A percentile compares a stretch with the other conserved stretches of the same genome.
These are phyloP conservation scores for Anthopleura sola DNA, from an alignment of 64 coral and sea anemone species.

Conservation along the genomic window DNA sequence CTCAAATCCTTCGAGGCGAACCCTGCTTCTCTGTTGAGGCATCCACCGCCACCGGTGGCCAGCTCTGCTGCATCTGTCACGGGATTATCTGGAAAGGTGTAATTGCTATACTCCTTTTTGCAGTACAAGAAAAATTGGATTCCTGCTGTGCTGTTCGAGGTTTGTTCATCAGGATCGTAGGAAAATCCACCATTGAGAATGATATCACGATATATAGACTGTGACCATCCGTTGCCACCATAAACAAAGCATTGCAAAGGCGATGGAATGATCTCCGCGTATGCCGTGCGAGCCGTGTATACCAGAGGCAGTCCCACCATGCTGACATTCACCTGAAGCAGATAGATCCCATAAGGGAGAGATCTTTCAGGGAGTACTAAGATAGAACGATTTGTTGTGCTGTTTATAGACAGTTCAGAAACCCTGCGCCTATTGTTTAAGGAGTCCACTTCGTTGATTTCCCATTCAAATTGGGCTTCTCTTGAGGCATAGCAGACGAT, in stretches of 20 bases:
- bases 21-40: conserved; percentile 21
- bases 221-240: conserved; percentile 55
- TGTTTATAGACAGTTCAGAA: background rate
- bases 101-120: conserved; percentile 46
- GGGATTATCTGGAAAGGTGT: conserved; percentile 33
- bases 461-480: conserved; percentile 28
- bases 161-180: conserved; percentile 47
- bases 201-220: conserved; percentile 33
- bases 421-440: background rate
- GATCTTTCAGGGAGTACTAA: conserved; percentile 32
- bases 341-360: conserved; percentile 43
- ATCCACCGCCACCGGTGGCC: background rate
- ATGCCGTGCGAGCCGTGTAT: conserved; percentile 3
- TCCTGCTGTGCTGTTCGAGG: background rate
- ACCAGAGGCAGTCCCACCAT: conserved; percentile 32
- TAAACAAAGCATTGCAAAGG: conserved; percentile 40
- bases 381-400: conserved; percentile 29
- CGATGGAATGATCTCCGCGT: conserved; percentile 31
- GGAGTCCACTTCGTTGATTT: background rate
- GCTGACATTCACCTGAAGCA: conserved; percentile 50
- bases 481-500: conserved; percentile 43
- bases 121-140: conserved; percentile 49
- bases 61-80: background rate
- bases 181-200: conserved; percentile 39
- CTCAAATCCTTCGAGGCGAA: background rate